These are phyloP conservation scores for Lycorma delicatula DNA, from an alignment of 1,140 invertebrate genomes.

Conservation along the genomic window DNA sequence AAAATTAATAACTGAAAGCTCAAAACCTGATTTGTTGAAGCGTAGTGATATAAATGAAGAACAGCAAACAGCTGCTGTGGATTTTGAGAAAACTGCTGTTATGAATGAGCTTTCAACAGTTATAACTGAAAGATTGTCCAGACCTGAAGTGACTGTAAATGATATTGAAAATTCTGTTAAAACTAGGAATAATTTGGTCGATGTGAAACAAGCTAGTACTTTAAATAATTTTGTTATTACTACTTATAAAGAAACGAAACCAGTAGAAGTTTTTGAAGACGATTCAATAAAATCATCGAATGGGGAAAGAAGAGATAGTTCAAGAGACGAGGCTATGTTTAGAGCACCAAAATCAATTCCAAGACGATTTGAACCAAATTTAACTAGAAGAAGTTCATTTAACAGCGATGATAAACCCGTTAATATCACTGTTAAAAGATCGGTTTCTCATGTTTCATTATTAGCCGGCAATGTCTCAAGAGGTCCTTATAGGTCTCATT, in stretches of 20 bases:
- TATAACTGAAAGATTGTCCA: too few species aligned
- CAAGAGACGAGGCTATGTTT: constrained; percentile 13
- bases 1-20: too few species aligned
- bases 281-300: constrained; percentile 22
- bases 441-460: constrained; percentile 25
- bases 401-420: constrained; percentile 9
- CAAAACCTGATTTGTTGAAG: too few species aligned
- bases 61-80: too few species aligned
- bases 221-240: constrained; percentile 29
- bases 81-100: too few species aligned
- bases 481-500: constrained; percentile 1
- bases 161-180: too few species aligned
- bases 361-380: constrained; percentile 9
- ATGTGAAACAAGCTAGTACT: too few species aligned
- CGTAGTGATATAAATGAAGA: too few species aligned
- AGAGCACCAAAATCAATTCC: constrained; percentile 2
- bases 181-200: too few species aligned
- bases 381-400: constrained; percentile 23
- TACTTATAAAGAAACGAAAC: constrained; percentile 23
- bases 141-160: too few species aligned
- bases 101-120: too few species aligned
- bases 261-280: constrained; percentile 27
- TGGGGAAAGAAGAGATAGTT: constrained; percentile 15
- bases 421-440: constrained; percentile 21
- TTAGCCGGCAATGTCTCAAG: constrained; percentile 17